Evolutionary conservation across 1,140 invertebrate species (phyloP).

Genomic region (Batillaria attramentaria): DNA sequence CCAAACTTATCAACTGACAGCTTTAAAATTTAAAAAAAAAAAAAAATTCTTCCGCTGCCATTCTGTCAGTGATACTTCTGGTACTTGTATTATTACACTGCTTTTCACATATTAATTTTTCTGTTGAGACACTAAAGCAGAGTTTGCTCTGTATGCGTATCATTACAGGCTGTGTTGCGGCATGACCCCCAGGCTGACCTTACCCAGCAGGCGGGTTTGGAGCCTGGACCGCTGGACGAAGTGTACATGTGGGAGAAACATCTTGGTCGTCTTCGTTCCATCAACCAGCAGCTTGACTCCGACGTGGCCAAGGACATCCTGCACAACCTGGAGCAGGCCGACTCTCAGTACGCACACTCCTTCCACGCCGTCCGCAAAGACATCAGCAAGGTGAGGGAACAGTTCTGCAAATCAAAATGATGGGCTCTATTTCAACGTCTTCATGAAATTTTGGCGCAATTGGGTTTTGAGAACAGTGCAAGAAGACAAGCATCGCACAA

Average conservation of each 20-base stretch:
- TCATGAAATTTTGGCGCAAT: no score
- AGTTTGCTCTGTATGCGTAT: neutral
- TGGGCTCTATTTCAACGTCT: no score
- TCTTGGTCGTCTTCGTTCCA: slow-evolving; percentile 64
- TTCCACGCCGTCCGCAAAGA: slow-evolving; percentile 67
- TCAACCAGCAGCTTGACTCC: slow-evolving; percentile 68
- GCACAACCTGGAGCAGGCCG: slow-evolving; percentile 67
- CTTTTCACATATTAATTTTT: no score
- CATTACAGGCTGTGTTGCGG: slow-evolving; percentile 59
- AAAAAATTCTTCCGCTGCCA: no score
- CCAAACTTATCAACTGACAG: no score
- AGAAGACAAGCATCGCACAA: no score
- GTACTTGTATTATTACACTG: no score
- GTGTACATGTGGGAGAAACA: slow-evolving; percentile 69
- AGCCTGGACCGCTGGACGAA: slow-evolving; percentile 69
- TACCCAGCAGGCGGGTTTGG: slow-evolving; percentile 58
- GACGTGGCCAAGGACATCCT: slow-evolving; percentile 69
- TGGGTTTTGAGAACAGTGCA: no score
- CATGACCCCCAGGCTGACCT: slow-evolving; percentile 67
- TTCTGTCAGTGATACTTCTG: no score
- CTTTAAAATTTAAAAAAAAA: no score
- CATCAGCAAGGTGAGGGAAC: slow-evolving; percentile 66
- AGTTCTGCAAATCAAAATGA: no score
- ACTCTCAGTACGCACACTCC: slow-evolving; percentile 69
- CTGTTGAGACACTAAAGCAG: no score